Evolutionary conservation across 2,888 invertebrate species (phyloP).

Genomic region (Liopterus haemorrhoidalis): DNA sequence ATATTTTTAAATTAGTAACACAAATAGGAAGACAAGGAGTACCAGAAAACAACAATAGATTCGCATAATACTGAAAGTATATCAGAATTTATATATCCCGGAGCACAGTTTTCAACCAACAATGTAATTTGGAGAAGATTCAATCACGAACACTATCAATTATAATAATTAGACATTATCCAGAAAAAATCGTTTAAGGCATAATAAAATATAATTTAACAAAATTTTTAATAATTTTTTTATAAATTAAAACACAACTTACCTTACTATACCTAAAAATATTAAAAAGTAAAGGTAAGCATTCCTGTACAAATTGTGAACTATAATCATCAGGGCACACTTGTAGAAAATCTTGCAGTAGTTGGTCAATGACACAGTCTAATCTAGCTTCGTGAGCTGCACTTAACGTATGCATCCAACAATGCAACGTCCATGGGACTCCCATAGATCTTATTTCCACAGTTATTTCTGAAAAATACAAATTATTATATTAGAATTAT

Average conservation of each 20-base stretch:
- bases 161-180: neutral
- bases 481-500: conserved; percentile 16
- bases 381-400: conserved; percentile 79
- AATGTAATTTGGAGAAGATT: no score
- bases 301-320: conserved; percentile 83
- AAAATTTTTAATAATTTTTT: conserved; percentile 14
- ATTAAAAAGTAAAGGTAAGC: conserved; percentile 81
- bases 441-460: conserved; percentile 79
- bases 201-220: conserved; percentile 1
- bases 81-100: no score
- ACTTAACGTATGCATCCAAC: conserved; percentile 85
- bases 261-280: conserved; percentile 87
- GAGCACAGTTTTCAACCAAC: no score
- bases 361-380: conserved; percentile 80
- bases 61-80: no score
- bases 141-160: no score
- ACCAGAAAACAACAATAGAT: no score
- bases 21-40: no score
- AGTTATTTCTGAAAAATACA: conserved; percentile 63
- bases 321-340: conserved; percentile 87
- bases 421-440: conserved; percentile 86
- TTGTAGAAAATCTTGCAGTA: conserved; percentile 83
- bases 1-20: no score
- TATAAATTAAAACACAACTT: conserved; percentile 33
- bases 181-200: neutral